Percentiles rank a stretch among this genome's conserved stretches.
phyloP scores from a whole-genome alignment of 2,113 vertebrate species.

The Eudyptes chrysolophus region DNA sequence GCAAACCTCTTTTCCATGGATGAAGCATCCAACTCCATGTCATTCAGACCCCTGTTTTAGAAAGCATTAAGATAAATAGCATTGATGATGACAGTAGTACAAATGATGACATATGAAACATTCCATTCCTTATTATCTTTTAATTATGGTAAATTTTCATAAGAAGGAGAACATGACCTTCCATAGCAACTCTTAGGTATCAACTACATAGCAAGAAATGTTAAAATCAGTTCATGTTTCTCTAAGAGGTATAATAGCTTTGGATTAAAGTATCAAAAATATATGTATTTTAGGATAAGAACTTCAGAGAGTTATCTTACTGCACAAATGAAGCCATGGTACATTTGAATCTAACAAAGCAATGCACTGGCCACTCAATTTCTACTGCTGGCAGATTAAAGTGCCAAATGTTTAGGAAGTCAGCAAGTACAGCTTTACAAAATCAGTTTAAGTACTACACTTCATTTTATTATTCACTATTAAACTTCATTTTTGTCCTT shows the following conservation, averaged over 20 bases:
- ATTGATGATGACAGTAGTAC: neutral
- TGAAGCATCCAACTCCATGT: constrained; percentile 90
- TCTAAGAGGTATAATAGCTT: neutral
- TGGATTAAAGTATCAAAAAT: neutral
- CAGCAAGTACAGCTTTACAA: neutral
- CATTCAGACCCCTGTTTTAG: constrained; percentile 84
- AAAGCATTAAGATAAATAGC: neutral
- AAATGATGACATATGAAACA: neutral
- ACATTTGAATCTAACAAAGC: neutral
- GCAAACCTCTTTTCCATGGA: constrained; percentile 99
- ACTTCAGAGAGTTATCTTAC: neutral
- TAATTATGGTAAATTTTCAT: neutral
- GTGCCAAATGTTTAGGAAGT: neutral
- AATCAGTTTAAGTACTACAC: neutral
- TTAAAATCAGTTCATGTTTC: neutral
- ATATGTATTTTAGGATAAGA: neutral
- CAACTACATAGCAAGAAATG: neutral
- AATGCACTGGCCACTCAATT: neutral
- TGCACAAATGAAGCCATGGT: neutral
- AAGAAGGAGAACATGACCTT: neutral
- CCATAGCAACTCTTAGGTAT: neutral
- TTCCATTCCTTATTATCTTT: neutral
- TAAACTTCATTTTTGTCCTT: neutral
- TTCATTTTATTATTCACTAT: neutral
- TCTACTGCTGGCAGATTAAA: neutral